These are phyloP conservation scores for Trichomycterus rosablanca DNA, from an alignment of 2,113 vertebrate species.

Conservation along the genomic window DNA sequence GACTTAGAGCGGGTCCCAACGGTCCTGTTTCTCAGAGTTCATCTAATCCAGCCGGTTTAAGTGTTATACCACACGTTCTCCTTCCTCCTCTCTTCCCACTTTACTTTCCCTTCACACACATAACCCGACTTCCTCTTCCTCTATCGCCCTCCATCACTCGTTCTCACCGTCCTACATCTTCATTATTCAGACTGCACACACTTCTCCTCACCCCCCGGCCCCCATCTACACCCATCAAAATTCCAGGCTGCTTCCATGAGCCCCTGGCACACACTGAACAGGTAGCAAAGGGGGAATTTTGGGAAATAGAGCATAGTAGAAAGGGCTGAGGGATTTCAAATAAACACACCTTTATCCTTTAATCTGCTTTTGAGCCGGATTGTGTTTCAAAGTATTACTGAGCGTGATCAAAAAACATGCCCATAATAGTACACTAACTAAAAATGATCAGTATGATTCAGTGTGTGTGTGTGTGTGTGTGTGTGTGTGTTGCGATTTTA, in stretches of 20 bases:
- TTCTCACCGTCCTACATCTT: slow-evolving; percentile 46
- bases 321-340: slow-evolving; percentile 62
- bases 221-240: background rate
- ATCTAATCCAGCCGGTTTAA: slow-evolving; percentile 37
- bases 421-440: slow-evolving; percentile 43
- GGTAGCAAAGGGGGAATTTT: slow-evolving; percentile 51
- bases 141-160: background rate
- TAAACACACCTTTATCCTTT: slow-evolving; percentile 69
- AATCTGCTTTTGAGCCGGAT: slow-evolving; percentile 65
- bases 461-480: background rate
- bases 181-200: slow-evolving; percentile 36
- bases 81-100: background rate
- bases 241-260: slow-evolving; percentile 49
- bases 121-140: slow-evolving; percentile 4
- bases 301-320: slow-evolving; percentile 50
- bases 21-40: slow-evolving; percentile 51
- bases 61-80: slow-evolving; percentile 17
- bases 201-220: no score
- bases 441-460: slow-evolving; percentile 31
- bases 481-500: background rate
- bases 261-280: slow-evolving; percentile 47
- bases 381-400: slow-evolving; percentile 57
- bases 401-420: slow-evolving; percentile 35
- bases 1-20: slow-evolving; percentile 52
- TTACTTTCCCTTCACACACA: background rate